A percentile compares a stretch with the other conserved stretches of the same genome.
Evolutionary conservation across 2,888 invertebrate species (phyloP).

Genomic region (Girardia tigrina): DNA sequence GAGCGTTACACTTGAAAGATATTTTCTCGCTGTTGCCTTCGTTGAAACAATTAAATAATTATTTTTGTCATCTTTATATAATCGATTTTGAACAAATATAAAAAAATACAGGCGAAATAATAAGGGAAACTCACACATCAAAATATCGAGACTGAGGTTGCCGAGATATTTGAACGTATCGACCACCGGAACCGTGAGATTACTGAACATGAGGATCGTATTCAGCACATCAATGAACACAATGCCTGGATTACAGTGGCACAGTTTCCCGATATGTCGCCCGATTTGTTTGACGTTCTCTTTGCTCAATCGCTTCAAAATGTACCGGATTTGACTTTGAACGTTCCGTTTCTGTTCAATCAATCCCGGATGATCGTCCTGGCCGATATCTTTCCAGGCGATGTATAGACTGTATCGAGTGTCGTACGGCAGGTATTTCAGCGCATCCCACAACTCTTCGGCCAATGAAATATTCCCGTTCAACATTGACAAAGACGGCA

Average conservation of each 20-base stretch:
- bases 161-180: slow-evolving; percentile 92
- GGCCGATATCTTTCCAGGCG: background rate
- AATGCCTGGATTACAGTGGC: slow-evolving; percentile 83
- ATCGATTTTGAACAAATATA: too few species aligned
- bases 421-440: slow-evolving; percentile 50
- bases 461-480: slow-evolving; percentile 87
- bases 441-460: slow-evolving; percentile 81
- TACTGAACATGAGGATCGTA: slow-evolving; percentile 57
- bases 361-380: slow-evolving; percentile 19
- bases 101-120: too few species aligned
- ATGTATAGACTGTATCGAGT: slow-evolving; percentile 42
- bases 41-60: too few species aligned
- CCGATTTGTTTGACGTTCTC: slow-evolving; percentile 95
- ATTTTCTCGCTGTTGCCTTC: too few species aligned
- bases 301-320: slow-evolving; percentile 61
- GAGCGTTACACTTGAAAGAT: too few species aligned
- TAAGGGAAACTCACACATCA: slow-evolving; percentile 58
- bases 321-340: background rate
- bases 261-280: slow-evolving; percentile 81
- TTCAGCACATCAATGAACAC: slow-evolving; percentile 56
- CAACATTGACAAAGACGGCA: slow-evolving; percentile 77
- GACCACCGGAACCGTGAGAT: slow-evolving; percentile 83
- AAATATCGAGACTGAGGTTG: slow-evolving; percentile 79
- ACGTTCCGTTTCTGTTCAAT: slow-evolving; percentile 12
- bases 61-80: too few species aligned